A percentile compares a stretch with the other conserved stretches of the same genome.
These are phyloP conservation scores for Lerema accius DNA, from an alignment of 1,140 invertebrate genomes.

Conservation along the genomic window DNA sequence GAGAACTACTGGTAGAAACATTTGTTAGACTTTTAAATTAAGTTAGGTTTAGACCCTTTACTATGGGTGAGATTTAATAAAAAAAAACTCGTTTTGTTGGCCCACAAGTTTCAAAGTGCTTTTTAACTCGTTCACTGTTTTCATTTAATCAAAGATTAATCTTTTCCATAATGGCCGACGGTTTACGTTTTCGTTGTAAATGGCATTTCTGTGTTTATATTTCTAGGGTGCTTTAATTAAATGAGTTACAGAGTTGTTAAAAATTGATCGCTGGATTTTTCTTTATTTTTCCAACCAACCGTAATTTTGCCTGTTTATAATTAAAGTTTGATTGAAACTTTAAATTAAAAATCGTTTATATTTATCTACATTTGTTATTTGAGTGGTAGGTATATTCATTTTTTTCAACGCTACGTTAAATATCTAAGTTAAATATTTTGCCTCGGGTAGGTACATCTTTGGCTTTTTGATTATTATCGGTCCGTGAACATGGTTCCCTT, in stretches of 20 bases:
- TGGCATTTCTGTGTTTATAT: conserved; percentile 1
- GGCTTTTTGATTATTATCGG: no score
- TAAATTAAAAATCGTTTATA: no score
- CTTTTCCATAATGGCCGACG: conserved; percentile 13
- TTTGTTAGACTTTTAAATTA: conserved; percentile 11
- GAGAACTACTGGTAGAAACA: background rate
- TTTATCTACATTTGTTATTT: no score
- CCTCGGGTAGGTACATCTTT: no score
- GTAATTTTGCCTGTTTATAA: no score
- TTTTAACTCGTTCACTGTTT: conserved; percentile 11
- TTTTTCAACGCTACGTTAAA: no score
- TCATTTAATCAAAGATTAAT: conserved; percentile 22
- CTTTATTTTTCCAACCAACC: no score
- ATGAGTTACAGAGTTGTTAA: background rate
- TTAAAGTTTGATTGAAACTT: no score
- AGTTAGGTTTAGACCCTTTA: conserved; percentile 7
- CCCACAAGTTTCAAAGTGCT: conserved; percentile 6
- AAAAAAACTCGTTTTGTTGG: background rate
- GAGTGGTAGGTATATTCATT: no score
- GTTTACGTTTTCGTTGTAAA: background rate
- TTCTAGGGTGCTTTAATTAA: background rate
- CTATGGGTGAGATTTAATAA: conserved; percentile 16
- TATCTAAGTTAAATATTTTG: no score
- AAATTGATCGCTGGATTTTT: background rate
- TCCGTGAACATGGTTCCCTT: no score